Base-by-base conservation (phyloP, 2,797 vertebrate genomes). In the Sebastes minor region DNA sequence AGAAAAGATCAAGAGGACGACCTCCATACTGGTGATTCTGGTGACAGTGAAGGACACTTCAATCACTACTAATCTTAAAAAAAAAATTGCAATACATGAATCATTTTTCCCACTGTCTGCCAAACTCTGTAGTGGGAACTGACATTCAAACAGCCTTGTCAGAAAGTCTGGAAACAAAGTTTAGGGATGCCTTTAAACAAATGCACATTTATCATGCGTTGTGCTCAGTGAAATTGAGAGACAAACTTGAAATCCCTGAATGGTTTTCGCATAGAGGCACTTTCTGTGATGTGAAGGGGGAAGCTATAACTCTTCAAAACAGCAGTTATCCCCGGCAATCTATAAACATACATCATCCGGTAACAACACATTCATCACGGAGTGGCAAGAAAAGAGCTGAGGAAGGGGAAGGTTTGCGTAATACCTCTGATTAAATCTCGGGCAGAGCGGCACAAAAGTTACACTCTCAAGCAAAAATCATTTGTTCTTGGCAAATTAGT, bases 291-390 rank as follows among this genome's bases (percentile, higher is more conserved):
- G 74, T 90, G 88, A 88, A 88, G 89, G 90, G 89, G 89, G 95
- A 89, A 96, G 95, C 94, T 93, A 95, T 97, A 97, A 97, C 92
- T 97, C 95, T 96, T 96, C 95, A 95, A 94, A 88, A 94, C 86
- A 92, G 93, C 87, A 89, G 91, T 93, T 95, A 96, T 97, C 96
- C 94, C 88, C 38, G 61, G 92, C 95, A 96, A 97, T 97, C 95
- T 96, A 92, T 92, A 90, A 91, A 90, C 95, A 95, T 96, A 96
- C 93, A 96, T 97, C 96, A 97, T 95, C 87, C 81, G 87, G 90
- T 90, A 95, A 93, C 81, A 92, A 90, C 93, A 91, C 94, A 97
- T 97, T 97, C 96, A 97, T 98, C 97, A 97, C 94, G 75, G 65
- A 62, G 14, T 76, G 84, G 78, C 74, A 38, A 72, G 79, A 76